Conservation (phyloP, 2,113 vertebrate species). For the Rattus norvegicus region DNA sequence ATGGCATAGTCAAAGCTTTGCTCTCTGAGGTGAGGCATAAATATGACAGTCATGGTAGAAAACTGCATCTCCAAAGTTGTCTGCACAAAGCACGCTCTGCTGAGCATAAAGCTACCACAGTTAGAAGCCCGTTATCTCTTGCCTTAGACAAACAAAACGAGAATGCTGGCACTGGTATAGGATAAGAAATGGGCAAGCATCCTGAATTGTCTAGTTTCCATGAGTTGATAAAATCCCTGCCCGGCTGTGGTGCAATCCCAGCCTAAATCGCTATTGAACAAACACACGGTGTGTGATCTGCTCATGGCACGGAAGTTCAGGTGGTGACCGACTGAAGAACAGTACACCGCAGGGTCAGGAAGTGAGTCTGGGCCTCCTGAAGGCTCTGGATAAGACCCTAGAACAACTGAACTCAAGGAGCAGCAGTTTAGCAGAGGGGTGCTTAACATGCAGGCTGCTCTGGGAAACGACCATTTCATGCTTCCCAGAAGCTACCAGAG, state of each 20-base stretch:
- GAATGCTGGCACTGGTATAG: neutral
- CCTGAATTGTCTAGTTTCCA: neutral
- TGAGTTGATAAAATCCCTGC: neutral
- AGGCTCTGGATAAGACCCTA: accelerated
- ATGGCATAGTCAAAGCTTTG: neutral
- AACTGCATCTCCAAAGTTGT: neutral
- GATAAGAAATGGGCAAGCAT: neutral
- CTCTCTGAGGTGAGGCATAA: neutral
- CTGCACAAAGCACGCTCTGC: neutral
- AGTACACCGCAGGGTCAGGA: accelerated
- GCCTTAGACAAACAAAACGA: neutral
- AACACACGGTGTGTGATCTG: no score
- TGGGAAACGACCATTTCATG: neutral
- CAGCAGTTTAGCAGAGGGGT: neutral
- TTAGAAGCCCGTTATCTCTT: neutral
- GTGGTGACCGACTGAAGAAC: accelerated
- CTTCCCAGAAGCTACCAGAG: neutral
- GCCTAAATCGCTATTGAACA: neutral
- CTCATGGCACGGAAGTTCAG: neutral
- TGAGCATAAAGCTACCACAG: neutral
- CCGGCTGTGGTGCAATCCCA: neutral
- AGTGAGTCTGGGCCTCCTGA: accelerated
- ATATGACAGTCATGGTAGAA: neutral
- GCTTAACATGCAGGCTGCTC: neutral
- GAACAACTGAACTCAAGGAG: neutral